Evolutionary conservation across 2,113 vertebrate genomes (phyloP), one percentile per base, ranked within the genome.

Genomic region (Nestor notabilis): DNA sequence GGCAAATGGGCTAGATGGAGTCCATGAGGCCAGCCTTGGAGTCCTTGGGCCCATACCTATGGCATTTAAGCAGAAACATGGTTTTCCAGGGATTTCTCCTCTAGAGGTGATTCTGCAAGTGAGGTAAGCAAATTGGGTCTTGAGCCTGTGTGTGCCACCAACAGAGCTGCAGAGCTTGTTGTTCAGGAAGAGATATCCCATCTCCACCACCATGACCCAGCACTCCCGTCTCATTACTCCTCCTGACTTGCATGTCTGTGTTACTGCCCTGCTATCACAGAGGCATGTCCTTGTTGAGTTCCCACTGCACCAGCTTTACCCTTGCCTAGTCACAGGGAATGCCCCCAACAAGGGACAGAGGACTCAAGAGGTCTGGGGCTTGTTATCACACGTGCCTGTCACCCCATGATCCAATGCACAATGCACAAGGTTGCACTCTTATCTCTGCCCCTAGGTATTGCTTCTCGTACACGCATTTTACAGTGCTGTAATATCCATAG

Each of bases 221-320:
- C 13, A 29, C 16, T 35, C 19, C 68, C 24, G 18, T 28, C 47
- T 43, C 2, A 0, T 58, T 44, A 8, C 7, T 35, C 16, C n/a
- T 4, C 8, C 25, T 53, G 5, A 44, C 28, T 8, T 9, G 5
- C 19, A 21, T 2, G 23, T 65, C 69, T 37, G 17, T 46, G 50
- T 46, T 66, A 39, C 31, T 65, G 41, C 28, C 52, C n/a, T 5
- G 5, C 52, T 39, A 2, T 17, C 5, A 0, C 74, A 70, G 27
- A 75, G 21, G 10, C 25, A 5, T 1, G 0, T 43, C 52, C 28
- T 28, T n/a, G 9, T 46, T 75, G 9, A 10, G 7, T 44, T 31
- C 16, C 14, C 20, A 5, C 8, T 28, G 63, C 53, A 29, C 35
- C 39, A 77, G 29, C 13, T 92, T 77, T 83, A 29, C 63, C 52